Evolutionary conservation across 2,888 invertebrate species (phyloP), one percentile per base, ranked within the genome.

Genomic region (Arrhopalites spinosus): DNA sequence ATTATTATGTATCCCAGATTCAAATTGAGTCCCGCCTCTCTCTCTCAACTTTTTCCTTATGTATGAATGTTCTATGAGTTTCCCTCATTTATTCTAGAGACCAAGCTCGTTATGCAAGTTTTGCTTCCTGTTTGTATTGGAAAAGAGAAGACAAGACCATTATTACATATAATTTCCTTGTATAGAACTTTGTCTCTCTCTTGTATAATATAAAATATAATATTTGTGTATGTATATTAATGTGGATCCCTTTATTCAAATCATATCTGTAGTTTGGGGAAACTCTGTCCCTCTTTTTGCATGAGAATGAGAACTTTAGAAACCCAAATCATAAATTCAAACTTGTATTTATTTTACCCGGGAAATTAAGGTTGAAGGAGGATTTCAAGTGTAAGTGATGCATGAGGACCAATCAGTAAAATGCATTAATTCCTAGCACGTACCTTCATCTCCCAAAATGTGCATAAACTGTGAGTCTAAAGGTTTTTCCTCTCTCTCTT

Each of bases 371-470:
- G 70, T 53, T 27, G 29, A 63, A 36, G 36, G 36, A 36, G 36
- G 5, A 36, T 36, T 23, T 53, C 53, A 53, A 53, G 30, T n/a
- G 70, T 70, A 70, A 70, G 70, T 70, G 70, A 70, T 53, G 70
- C 70, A 53, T 70, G 56, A 70, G 70, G 53, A 70, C 70, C 70
- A 70, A 70, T 70, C 70, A 70, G 56, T 53, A 70, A 56, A 36
- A 25, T 70, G 23, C 70, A 70, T 70, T 70, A 70, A 70, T 70
- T 70, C 70, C 70, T 70, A 53, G 50, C 70, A 70, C 70, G 70
- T 70, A n/a, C 20, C 56, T 20, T 30, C 25, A 3, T 29, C 13
- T 17, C 27, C 63, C 20, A 29, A 30, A 63, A 25, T 17, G 29
- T 56, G 25, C 50, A 67, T 45, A 45, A 67, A 67, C 45, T 45